Conservation (phyloP, 1,140 invertebrate genomes). For the Apis laboriosa region DNA sequence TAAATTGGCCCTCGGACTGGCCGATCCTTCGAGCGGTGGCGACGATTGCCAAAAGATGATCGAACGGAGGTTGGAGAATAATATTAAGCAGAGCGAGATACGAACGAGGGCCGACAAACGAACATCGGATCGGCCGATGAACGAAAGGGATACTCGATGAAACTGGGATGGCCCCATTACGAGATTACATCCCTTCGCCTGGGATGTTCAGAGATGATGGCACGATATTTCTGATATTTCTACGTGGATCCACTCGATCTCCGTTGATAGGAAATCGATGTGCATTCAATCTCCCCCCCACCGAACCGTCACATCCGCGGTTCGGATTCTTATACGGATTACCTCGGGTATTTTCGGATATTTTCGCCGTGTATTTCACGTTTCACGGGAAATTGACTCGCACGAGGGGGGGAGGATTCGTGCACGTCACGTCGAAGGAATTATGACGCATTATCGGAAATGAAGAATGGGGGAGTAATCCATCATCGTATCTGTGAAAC, state of each 20-base stretch:
- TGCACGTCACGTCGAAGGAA: background rate
- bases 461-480: slow-evolving; percentile 1
- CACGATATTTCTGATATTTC: background rate
- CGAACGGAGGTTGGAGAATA: background rate
- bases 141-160: slow-evolving; percentile 10
- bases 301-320: background rate
- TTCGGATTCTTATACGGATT: too few relatives aligned
- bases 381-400: slow-evolving; percentile 20
- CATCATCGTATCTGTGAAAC: slow-evolving; percentile 17
- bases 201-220: background rate
- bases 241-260: slow-evolving; percentile 24
- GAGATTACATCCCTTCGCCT: slow-evolving; percentile 10
- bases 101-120: background rate
- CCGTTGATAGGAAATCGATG: slow-evolving; percentile 40
- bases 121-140: background rate
- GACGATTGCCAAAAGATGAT: background rate
- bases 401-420: background rate
- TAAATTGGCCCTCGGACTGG: background rate
- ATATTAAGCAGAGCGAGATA: slow-evolving; percentile 1
- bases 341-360: background rate
- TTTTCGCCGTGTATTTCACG: slow-evolving; percentile 13
- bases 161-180: slow-evolving; percentile 19
- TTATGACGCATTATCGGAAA: slow-evolving; percentile 36
- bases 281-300: background rate
- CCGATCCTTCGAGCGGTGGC: background rate